Conservation (phyloP, 2,113 vertebrate species). For the Atrichornis clamosus region DNA sequence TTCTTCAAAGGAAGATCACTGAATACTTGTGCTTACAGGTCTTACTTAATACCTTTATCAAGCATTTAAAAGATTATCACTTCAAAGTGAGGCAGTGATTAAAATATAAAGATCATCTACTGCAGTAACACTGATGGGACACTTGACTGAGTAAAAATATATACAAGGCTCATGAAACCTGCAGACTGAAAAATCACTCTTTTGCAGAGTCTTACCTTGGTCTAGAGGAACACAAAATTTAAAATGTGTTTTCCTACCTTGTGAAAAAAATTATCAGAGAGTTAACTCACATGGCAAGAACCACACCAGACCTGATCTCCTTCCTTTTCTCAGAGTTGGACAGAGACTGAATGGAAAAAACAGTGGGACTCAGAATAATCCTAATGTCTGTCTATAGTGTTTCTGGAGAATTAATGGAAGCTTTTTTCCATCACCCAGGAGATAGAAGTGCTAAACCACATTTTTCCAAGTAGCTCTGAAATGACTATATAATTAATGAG, state of each 20-base stretch:
- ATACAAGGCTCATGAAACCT: not conserved
- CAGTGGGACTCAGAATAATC: not conserved
- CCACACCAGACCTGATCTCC: not conserved
- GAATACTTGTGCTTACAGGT: not conserved
- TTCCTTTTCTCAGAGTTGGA: not conserved
- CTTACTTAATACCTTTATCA: not conserved
- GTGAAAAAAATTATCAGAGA: not conserved
- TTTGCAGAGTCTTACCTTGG: not conserved
- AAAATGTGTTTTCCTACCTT: not conserved
- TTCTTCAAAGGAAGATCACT: not conserved
- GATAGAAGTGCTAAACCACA: not conserved
- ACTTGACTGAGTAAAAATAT: not conserved
- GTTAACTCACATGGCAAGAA: not conserved
- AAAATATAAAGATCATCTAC: not conserved
- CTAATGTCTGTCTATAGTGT: not conserved
- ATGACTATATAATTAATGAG: not conserved
- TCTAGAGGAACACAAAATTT: not conserved
- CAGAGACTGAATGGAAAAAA: not conserved
- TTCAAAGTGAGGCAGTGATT: not conserved
- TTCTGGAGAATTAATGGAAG: not conserved
- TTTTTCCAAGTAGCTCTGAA: not conserved
- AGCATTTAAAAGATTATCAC: not conserved
- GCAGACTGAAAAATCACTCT: not conserved
- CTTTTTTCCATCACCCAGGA: not conserved
- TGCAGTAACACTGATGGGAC: not conserved